These are phyloP conservation scores for Musca domestica DNA, from an alignment of 1,140 invertebrate genomes.

Conservation along the genomic window DNA sequence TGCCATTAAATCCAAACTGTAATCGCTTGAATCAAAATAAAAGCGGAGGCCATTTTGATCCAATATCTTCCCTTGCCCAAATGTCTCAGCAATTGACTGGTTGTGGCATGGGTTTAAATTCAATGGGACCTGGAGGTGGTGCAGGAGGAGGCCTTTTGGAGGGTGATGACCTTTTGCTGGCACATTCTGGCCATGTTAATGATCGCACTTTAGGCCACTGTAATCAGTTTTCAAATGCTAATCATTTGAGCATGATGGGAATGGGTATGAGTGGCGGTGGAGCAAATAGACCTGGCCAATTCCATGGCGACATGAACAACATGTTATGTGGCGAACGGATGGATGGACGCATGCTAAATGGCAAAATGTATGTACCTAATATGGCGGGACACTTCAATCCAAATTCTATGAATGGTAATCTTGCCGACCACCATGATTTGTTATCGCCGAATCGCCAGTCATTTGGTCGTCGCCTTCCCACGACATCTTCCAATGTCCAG, in stretches of 20 bases:
- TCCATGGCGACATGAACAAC: constrained; percentile 29
- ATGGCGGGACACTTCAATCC: constrained; percentile 31
- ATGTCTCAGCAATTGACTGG: constrained; percentile 90
- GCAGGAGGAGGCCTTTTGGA: constrained; percentile 1
- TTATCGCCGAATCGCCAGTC: constrained; percentile 41
- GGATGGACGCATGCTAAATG: constrained; percentile 39
- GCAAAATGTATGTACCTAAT: constrained; percentile 54
- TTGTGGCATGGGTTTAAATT: constrained; percentile 57
- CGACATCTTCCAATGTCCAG: constrained; percentile 70
- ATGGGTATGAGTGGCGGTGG: constrained; percentile 41
- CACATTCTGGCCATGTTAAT: constrained; percentile 46
- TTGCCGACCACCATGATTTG: constrained; percentile 46
- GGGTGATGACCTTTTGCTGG: constrained; percentile 23
- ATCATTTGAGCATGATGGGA: constrained; percentile 25
- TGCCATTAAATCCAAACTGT: constrained; percentile 79
- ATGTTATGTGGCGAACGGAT: constrained; percentile 23
- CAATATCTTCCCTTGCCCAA: constrained; percentile 88
- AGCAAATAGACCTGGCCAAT: neutral
- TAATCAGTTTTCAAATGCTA: constrained; percentile 60
- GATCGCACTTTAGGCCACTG: constrained; percentile 41
- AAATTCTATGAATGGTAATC: constrained; percentile 19
- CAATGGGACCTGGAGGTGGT: constrained; percentile 50
- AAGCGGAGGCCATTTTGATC: constrained; percentile 73
- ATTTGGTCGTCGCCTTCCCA: constrained; percentile 55
- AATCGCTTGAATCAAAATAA: constrained; percentile 61